These are phyloP conservation scores for Pangasius djambal DNA, from an alignment of 2,797 vertebrate genomes.

Conservation along the genomic window DNA sequence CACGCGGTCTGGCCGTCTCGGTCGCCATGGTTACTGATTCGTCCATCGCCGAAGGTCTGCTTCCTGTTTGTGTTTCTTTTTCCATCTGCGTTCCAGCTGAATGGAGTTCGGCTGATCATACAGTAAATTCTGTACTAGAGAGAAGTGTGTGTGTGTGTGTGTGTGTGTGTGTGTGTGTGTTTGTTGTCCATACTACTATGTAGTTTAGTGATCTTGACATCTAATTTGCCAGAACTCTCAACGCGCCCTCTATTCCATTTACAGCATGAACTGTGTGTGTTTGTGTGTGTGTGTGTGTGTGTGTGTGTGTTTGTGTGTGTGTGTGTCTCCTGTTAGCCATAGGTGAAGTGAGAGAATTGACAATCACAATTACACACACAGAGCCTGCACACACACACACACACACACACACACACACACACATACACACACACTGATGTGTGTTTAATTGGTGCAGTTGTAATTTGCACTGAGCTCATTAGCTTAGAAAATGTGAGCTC, in stretches of 20 bases:
- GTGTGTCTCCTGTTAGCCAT: not conserved
- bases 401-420: slow-evolving; percentile 3
- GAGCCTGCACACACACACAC: slow-evolving; percentile 2
- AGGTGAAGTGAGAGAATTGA: slow-evolving; percentile 2
- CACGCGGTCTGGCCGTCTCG: not conserved
- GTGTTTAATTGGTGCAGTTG: slow-evolving; percentile 59
- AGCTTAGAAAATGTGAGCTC: not conserved
- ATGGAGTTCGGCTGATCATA: not conserved
- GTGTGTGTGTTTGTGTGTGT: slow-evolving; percentile 28
- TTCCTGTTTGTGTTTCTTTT: not conserved
- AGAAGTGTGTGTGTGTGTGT: not conserved
- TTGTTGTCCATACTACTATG: not conserved
- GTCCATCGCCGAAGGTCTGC: not conserved
- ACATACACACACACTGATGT: slow-evolving; percentile 22
- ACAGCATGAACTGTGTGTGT: slow-evolving; percentile 23
- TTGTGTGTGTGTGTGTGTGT: slow-evolving; percentile 8
- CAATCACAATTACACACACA: slow-evolving; percentile 13
- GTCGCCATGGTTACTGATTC: not conserved
- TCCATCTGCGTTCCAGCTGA: not conserved
- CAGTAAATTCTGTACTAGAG: not conserved
- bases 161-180: not conserved
- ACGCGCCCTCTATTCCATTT: slow-evolving; percentile 6
- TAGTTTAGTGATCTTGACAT: slow-evolving; percentile 46
- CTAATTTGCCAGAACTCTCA: slow-evolving; percentile 43
- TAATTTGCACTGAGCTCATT: slow-evolving; percentile 58